Conservation (phyloP, 2,113 vertebrate species). For the Pao palembangensis region DNA sequence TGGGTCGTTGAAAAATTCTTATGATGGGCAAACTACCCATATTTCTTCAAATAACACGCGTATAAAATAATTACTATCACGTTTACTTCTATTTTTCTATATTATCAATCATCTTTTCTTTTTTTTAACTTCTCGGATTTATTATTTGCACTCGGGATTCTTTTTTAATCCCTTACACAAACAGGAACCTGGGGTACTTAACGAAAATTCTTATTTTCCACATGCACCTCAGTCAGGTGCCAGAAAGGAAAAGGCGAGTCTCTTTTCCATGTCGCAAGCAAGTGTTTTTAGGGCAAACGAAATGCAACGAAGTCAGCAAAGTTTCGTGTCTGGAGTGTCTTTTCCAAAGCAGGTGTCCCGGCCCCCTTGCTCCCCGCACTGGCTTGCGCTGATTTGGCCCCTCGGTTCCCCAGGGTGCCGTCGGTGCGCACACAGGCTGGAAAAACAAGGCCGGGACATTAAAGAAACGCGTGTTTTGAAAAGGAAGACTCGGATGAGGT, state of each 20-base stretch:
- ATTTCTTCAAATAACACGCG: too few species aligned
- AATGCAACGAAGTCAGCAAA: conserved; percentile 68
- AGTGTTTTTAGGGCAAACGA: conserved; percentile 58
- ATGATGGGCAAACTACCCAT: neutral
- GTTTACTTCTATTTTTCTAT: too few species aligned
- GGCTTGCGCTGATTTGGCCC: conserved; percentile 54
- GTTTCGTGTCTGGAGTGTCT: conserved; percentile 62
- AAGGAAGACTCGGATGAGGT: conserved; percentile 92
- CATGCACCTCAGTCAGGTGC: conserved; percentile 48
- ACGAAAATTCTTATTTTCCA: conserved; percentile 66
- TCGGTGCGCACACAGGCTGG: conserved; percentile 82
- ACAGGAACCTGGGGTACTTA: conserved; percentile 61
- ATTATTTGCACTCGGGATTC: conserved; percentile 21
- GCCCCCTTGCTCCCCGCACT: conserved; percentile 53
- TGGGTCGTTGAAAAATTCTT: neutral
- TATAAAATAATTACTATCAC: too few species aligned
- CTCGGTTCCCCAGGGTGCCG: conserved; percentile 76
- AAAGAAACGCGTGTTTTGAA: conserved; percentile 91
- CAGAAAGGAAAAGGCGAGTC: conserved; percentile 69
- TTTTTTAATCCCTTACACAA: conserved; percentile 37
- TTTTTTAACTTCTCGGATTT: neutral
- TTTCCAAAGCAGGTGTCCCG: conserved; percentile 81
- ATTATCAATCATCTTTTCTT: too few species aligned
- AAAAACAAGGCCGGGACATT: conserved; percentile 90
- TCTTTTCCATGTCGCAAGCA: conserved; percentile 65